Evolutionary conservation across 2,113 vertebrate species (phyloP), one percentile per base, ranked within the genome.

Genomic region (Camelus dromedarius): DNA sequence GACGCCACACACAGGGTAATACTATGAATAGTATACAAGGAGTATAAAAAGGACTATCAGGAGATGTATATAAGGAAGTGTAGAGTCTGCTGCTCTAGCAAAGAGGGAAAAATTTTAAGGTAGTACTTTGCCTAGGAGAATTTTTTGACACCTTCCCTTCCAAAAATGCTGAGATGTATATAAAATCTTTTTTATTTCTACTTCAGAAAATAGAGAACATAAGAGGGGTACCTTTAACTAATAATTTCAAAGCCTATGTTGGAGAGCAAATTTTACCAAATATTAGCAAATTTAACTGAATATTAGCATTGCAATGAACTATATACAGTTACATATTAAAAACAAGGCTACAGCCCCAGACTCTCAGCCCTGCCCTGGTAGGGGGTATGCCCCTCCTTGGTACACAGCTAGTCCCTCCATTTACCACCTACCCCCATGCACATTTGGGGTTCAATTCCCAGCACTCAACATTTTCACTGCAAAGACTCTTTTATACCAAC

Each of bases 111-210:
- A 80, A 14, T 54, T 82, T 89, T 76, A 93, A 95, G 32, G 10
- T 16, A 75, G 19, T 30, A 32, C 6, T 69, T 85, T 80, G 30
- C 24, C 30, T 64, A 35, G 69, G 22, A 89, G 14, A 85, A 75
- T 28, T 72, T 89, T 83, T 83, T 58, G 46, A 67, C 24, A 73
- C 5, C 2, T 89, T 62, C 10, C 4, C 35, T 87, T 73, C 8
- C 20, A 56, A 72, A 76, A 82, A 64, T 14, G 13, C 58, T 90
- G 35, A 4, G 70, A 20, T 83, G 2, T 70, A 19, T 52, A 79
- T 60, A 93, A 91, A 93, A 72, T 83, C 5, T 90, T 62, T 92
- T 88, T 20, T 77, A 19, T 48, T 76, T 9, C 54, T 22, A 85
- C 28, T 48, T 14, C 58, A 81, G 26, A 95, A 38, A 91, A 89